Evolutionary conservation across 2,113 vertebrate genomes (phyloP), one percentile per base, ranked within the genome.

Genomic region (Cololabis saira): DNA sequence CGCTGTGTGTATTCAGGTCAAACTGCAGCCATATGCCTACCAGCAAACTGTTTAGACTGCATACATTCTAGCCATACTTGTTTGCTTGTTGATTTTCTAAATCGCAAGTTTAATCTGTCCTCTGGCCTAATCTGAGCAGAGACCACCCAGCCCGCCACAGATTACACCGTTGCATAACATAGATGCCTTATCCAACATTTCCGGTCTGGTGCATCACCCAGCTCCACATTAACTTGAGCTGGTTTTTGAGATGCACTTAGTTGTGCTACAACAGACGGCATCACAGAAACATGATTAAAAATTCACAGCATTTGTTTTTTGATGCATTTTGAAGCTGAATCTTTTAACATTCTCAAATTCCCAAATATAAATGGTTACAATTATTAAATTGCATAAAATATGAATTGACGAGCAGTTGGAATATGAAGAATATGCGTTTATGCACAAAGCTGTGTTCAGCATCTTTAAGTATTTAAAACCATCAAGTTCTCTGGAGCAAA

Each of bases 41-140:
- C 52, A 40, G 17, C 27, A 12, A 66, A 24, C 68, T 61, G 52
- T 77, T 81, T 56, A 14, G 8, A 11, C 54, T 60, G 49, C 45
- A 54, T 40, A 41, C 44, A 49, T 60, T 33, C 17, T 15, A 14
- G 24, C 27, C 24, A 1, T 42, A 43, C 22, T 49, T 24, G 47
- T 43, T 14, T 2, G 33, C 52, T 57, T 64, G 51, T 49, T 70
- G 12, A 43, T 48, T 74, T 66, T 53, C 47, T 63, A 79, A 82
- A 76, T 80, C 33, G 37, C 62, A 49, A 18, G 16, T 62, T 80
- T 73, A 78, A 85, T 88, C 85, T 53, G 37, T 52, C 42, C 22
- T 50, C 68, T 45, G 44, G 62, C 5, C 54, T 83, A 88, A 89
- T 87, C 87, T 78, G 71, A 65, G 43, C 50, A 42, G 51, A 67